phyloP scores from a whole-genome alignment of 2,888 invertebrate species.

The Rutpela maculata region DNA sequence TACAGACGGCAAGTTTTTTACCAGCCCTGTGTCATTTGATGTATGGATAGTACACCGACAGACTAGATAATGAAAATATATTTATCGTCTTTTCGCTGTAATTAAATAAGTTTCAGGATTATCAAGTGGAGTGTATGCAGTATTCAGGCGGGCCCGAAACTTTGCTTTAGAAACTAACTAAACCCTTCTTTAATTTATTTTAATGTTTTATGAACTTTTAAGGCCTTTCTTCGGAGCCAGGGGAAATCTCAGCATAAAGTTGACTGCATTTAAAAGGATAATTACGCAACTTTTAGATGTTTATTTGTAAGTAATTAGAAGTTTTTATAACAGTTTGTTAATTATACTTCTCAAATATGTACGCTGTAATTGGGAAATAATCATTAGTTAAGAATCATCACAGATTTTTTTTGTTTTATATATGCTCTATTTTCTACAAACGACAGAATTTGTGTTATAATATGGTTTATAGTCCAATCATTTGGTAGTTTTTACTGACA shows the following conservation, averaged over 20 bases:
- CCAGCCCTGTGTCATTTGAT: too few relatives aligned
- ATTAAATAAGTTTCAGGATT: conserved; percentile 11
- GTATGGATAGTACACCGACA: too few relatives aligned
- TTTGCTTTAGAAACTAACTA: not conserved
- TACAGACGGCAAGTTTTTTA: too few relatives aligned
- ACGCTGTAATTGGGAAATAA: too few relatives aligned
- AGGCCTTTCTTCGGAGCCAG: not conserved
- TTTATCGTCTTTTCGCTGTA: not conserved
- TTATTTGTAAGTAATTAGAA: not conserved
- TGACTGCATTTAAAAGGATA: conserved; percentile 10
- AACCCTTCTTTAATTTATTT: conserved; percentile 24
- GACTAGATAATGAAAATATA: not conserved
- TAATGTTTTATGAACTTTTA: conserved; percentile 27
- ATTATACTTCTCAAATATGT: too few relatives aligned
- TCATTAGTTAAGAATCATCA: too few relatives aligned
- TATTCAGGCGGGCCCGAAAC: not conserved
- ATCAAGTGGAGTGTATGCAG: not conserved
- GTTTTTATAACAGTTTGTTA: too few relatives aligned
- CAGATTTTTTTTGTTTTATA: too few relatives aligned
- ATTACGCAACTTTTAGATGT: not conserved
- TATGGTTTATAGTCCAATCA: too few relatives aligned
- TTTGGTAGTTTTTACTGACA: too few relatives aligned
- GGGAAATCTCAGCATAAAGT: not conserved
- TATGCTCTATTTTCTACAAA: too few relatives aligned
- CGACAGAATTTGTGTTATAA: too few relatives aligned